These are phyloP conservation scores for Tiphia femorata DNA, from an alignment of 2,888 invertebrate genomes.

Conservation along the genomic window DNA sequence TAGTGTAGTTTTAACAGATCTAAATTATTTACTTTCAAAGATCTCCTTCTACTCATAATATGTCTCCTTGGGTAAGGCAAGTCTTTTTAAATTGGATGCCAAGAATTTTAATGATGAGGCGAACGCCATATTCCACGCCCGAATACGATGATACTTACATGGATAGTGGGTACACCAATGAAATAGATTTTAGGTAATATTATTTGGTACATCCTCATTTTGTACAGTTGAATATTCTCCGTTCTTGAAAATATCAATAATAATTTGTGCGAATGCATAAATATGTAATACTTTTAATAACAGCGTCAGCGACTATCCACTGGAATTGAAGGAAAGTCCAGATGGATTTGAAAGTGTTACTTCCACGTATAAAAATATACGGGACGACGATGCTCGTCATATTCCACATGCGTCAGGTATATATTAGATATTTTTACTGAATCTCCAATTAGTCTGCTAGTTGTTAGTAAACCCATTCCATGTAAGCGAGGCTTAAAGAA, in stretches of 20 bases:
- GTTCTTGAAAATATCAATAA: neutral
- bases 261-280: conserved; percentile 3
- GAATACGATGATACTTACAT: conserved; percentile 86
- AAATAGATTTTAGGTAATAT: conserved; percentile 83
- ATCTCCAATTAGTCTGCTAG: too few species aligned
- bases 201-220: neutral
- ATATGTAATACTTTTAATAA: conserved; percentile 69
- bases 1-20: neutral
- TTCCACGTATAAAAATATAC: conserved; percentile 73
- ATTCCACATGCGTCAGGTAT: conserved; percentile 68
- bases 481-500: too few species aligned
- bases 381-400: conserved; percentile 74
- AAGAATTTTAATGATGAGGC: conserved; percentile 88
- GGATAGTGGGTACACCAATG: conserved; percentile 85
- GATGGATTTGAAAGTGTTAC: conserved; percentile 77
- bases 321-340: conserved; percentile 75
- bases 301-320: conserved; percentile 80
- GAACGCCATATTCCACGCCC: conserved; percentile 87
- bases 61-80: conserved; percentile 91
- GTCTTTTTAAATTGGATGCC: conserved; percentile 95
- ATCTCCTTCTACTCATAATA: conserved; percentile 92
- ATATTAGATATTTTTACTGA: neutral
- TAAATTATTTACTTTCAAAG: conserved; percentile 72
- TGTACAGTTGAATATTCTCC: too few species aligned
- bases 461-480: too few species aligned